Conservation (phyloP, 2,113 vertebrate genomes). For the Arenaria interpres region DNA sequence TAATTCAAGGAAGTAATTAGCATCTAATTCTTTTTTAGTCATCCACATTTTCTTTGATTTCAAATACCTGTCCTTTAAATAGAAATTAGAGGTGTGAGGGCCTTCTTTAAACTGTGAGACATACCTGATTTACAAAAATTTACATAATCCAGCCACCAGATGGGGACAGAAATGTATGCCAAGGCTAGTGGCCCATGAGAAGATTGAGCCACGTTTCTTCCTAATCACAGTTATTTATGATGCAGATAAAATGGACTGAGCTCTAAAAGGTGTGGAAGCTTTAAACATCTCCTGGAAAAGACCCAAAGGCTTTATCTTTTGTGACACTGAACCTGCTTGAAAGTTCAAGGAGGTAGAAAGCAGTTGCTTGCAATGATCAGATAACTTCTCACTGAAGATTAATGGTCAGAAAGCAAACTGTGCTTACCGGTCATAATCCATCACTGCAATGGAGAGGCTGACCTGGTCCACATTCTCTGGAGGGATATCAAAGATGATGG, state of each 20-base stretch:
- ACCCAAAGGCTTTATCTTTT: background rate
- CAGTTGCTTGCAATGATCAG: background rate
- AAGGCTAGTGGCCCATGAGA: background rate
- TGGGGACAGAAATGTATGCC: background rate
- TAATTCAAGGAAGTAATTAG: background rate
- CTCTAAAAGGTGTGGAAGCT: background rate
- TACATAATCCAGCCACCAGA: background rate
- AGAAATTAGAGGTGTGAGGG: background rate
- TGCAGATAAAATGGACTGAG: background rate
- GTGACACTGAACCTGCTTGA: background rate
- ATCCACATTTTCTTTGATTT: background rate
- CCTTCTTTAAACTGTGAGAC: background rate
- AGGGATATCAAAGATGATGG: slow-evolving; percentile 98
- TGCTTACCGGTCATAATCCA: slow-evolving; percentile 96
- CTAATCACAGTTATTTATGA: background rate
- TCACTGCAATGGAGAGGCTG: slow-evolving; percentile 95
- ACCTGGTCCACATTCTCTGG: slow-evolving; percentile 98
- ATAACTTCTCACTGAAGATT: background rate
- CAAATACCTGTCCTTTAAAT: background rate
- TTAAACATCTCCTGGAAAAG: background rate
- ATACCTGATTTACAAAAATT: background rate
- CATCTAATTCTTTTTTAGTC: background rate
- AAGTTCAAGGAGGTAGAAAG: background rate
- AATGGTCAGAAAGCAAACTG: background rate
- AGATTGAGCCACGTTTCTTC: background rate